Percentiles rank a stretch among this genome's conserved stretches.
Conservation (phyloP, 35 echinoderm and acorn worm species). For the Strongylocentrotus purpuratus region DNA sequence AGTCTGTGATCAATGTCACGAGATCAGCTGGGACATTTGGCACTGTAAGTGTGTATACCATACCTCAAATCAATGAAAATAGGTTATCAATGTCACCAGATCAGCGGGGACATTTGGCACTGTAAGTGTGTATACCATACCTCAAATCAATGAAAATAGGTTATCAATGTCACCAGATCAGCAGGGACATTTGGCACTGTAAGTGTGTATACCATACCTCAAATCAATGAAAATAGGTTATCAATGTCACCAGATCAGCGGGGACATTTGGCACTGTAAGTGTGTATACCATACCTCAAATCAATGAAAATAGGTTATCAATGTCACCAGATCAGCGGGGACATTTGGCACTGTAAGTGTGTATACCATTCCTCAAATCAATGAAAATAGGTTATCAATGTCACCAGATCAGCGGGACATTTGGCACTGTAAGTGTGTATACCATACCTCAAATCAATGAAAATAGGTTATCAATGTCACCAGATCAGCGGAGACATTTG, state of each 20-base stretch:
- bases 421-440: constrained; percentile 77
- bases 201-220: neutral
- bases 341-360: constrained; percentile 85
- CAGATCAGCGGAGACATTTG: constrained; percentile 90
- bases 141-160: neutral
- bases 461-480: constrained; percentile 87
- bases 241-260: constrained; percentile 94
- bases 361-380: neutral
- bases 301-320: constrained; percentile 63
- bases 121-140: constrained; percentile 52
- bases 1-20: constrained; percentile 87
- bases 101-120: constrained; percentile 89
- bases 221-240: constrained; percentile 48
- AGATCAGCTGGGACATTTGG: constrained; percentile 94
- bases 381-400: constrained; percentile 72
- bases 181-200: constrained; percentile 93
- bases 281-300: neutral
- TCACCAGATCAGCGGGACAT: constrained; percentile 89
- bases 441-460: neutral
- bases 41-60: constrained; percentile 57
- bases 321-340: constrained; percentile 93
- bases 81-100: constrained; percentile 93
- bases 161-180: constrained; percentile 94
- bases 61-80: neutral
- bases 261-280: constrained; percentile 91